Evolutionary conservation across 92 coral and sea anemone genomes (phyloP).

Genomic region (Porites lobata): DNA sequence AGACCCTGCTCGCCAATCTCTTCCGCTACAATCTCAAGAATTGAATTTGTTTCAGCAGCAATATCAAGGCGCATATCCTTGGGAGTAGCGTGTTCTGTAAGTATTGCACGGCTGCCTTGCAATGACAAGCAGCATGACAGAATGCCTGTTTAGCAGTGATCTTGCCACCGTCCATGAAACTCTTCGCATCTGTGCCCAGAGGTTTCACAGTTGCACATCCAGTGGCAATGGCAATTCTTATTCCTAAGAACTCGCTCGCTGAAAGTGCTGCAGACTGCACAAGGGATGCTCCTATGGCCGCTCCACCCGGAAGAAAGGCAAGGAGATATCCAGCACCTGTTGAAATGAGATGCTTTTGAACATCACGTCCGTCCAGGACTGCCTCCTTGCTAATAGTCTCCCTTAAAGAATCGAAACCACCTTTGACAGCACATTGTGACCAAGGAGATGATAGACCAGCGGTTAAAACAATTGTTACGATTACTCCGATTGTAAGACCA

Average conservation of each 20-base stretch:
- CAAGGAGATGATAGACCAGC: conserved; percentile 59
- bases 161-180: conserved; percentile 39
- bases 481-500: conserved; percentile 13
- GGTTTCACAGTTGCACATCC: conserved; percentile 29
- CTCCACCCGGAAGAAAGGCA: conserved; percentile 52
- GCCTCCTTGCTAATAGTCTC: conserved; percentile 37
- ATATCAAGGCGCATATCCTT: conserved; percentile 13
- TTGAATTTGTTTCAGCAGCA: conserved; percentile 22
- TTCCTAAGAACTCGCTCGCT: conserved; percentile 12
- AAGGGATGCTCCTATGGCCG: conserved; percentile 54
- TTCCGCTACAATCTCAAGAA: too few relatives aligned
- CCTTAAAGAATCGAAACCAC: conserved; percentile 16
- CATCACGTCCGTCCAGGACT: conserved; percentile 36
- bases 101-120: conserved; percentile 41
- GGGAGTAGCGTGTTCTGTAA: conserved; percentile 47
- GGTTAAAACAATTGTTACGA: not conserved
- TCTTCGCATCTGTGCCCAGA: conserved; percentile 26
- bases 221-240: conserved; percentile 52
- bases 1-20: not conserved
- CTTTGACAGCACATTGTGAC: not conserved
- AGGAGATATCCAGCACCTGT: conserved; percentile 47
- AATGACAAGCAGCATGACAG: conserved; percentile 38
- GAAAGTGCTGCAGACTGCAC: conserved; percentile 29
- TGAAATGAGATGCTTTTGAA: conserved; percentile 10
- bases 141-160: conserved; percentile 41